Conservation (phyloP, 1,140 invertebrate genomes). For the Bombus turneri region DNA sequence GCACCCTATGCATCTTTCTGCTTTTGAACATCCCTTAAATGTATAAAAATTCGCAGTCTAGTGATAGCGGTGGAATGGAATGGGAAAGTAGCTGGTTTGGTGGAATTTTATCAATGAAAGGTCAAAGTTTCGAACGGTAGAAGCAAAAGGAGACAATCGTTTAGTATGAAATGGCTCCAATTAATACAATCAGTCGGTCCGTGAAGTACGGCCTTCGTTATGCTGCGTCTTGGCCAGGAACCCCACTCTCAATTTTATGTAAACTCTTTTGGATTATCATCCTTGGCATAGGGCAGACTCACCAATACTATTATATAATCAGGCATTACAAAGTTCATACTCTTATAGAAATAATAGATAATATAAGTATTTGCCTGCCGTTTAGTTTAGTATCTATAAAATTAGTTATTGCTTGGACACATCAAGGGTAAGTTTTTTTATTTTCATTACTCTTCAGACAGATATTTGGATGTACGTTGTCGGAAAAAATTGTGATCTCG, state of each 20-base stretch:
- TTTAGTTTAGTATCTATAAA: slow-evolving; percentile 43
- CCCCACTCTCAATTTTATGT: neutral
- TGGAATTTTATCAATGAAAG: neutral
- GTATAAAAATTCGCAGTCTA: too few relatives aligned
- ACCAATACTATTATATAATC: slow-evolving; percentile 49
- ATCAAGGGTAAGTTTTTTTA: slow-evolving; percentile 31
- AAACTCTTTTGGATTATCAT: slow-evolving; percentile 12
- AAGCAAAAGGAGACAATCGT: neutral
- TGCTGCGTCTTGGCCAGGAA: slow-evolving; percentile 38
- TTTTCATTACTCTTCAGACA: neutral
- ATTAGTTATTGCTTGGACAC: slow-evolving; percentile 27
- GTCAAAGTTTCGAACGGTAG: neutral
- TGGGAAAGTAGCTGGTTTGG: neutral
- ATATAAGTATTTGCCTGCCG: slow-evolving; percentile 24
- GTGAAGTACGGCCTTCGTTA: slow-evolving; percentile 44
- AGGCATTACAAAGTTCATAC: neutral
- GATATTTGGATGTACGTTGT: too few relatives aligned
- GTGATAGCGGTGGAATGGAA: too few relatives aligned
- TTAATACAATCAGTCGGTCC: slow-evolving; percentile 16
- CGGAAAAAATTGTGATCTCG: too few relatives aligned
- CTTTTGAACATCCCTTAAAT: too few relatives aligned
- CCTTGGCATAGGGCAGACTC: slow-evolving; percentile 6
- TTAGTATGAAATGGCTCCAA: neutral
- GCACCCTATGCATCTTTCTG: too few relatives aligned
- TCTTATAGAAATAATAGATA: slow-evolving; percentile 36